Evolutionary conservation across 2,888 invertebrate genomes (phyloP), one percentile per base, ranked within the genome.

Genomic region (Oscheius onirici): DNA sequence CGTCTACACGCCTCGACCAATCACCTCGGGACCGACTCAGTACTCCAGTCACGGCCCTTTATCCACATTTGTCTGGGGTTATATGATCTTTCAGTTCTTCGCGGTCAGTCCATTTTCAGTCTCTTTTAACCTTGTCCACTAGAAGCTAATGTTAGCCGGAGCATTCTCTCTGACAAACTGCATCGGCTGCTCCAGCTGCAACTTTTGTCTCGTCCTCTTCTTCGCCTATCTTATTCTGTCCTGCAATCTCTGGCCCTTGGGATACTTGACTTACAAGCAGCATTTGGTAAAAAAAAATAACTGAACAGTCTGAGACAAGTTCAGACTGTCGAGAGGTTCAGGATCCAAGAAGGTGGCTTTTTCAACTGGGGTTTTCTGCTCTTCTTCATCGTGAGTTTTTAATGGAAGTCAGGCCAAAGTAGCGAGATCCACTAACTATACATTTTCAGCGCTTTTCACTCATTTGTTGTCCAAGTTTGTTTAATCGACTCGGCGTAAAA

Each of bases 41-140:
- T 58, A 58, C 22, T 58, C 58, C 8, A 58, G 41, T 43, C 58
- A 58, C 41, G 58, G 58, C 2, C 20, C 41, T 2, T 41, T 58
- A 11, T 58, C 58, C n/a, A 58, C 58, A 11, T 41, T 58, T 24
- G 58, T 58, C 58, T 58, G 58, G 58, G 58, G 58, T 10, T 58
- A 58, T 13, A 58, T 58, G 58, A 22, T 58, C 58, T 13, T 58
- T 41, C 58, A 58, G 41, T 58, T 58, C 24, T 58, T 58, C 20
- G 17, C 40, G 8, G 58, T 58, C 17, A 40, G 41, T 41, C 20
- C 13, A 8, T 54, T 13, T 2, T 34, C 6, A 40, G 6, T 40
- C 3, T 40, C 40, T 0, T 15, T 5, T 58, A 15, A 41, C 22
- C n/a, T n/a, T n/a, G n/a, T n/a, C n/a, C n/a, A n/a, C n/a, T n/a